Evolutionary conservation across 2,113 vertebrate genomes (phyloP).

Genomic region (Hystrix cristata): DNA sequence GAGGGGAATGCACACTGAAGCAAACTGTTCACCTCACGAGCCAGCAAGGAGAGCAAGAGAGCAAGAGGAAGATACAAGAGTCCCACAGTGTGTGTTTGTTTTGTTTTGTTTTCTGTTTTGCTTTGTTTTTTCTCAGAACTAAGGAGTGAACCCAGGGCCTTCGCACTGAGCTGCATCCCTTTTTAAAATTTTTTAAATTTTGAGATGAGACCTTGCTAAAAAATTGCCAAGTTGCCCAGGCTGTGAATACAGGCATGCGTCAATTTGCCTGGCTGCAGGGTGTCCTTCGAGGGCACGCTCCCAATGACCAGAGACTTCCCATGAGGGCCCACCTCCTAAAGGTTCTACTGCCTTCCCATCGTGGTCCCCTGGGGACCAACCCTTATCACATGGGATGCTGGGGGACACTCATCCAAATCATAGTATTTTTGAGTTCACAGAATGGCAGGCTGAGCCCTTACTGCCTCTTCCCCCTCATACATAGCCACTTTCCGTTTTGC

Average conservation of each 20-base stretch:
- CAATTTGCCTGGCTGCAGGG: not conserved
- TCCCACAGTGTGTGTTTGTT: not conserved
- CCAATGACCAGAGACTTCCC: not conserved
- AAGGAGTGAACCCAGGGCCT: not conserved
- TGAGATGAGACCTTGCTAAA: not conserved
- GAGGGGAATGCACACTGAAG: not conserved
- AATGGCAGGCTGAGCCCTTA: not conserved
- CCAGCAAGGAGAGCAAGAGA: not conserved
- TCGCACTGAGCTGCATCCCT: too few relatives aligned
- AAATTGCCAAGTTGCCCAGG: not conserved
- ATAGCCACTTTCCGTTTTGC: not conserved
- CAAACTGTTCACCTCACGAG: not conserved
- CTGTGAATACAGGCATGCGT: not conserved
- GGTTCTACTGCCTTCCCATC: not conserved
- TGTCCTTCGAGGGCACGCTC: not conserved
- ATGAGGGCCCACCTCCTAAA: not conserved
- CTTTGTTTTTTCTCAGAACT: not conserved
- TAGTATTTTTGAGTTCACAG: not conserved
- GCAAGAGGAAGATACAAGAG: not conserved
- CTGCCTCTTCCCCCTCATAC: not conserved
- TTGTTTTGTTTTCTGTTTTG: not conserved
- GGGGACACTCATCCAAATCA: not conserved
- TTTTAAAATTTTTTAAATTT: not conserved
- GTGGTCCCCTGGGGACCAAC: not conserved
- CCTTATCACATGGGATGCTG: not conserved